Evolutionary conservation across 2,888 invertebrate species (phyloP).

Genomic region (Mesopsocus fuscifrons): DNA sequence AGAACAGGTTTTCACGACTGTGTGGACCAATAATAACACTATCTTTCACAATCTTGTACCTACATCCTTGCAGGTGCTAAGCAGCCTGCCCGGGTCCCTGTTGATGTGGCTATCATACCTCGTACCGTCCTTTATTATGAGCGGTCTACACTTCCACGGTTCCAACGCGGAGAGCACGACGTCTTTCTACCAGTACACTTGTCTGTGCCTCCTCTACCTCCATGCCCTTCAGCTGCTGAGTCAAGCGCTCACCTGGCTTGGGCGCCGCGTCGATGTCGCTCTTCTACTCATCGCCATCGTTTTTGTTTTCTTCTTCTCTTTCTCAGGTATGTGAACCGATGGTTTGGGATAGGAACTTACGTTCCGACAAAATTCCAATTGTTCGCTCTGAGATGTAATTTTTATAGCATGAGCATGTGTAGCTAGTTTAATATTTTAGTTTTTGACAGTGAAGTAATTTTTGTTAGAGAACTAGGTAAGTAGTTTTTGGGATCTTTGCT

Average conservation of each 20-base stretch:
- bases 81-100: slow-evolving; percentile 57
- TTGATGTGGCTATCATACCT: slow-evolving; percentile 69
- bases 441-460: too few relatives aligned
- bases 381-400: not conserved
- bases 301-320: not conserved
- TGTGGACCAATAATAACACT: too few relatives aligned
- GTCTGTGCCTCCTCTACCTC: slow-evolving; percentile 17
- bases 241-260: slow-evolving; percentile 16
- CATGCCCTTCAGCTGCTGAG: slow-evolving; percentile 3
- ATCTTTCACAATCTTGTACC: too few relatives aligned
- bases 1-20: too few relatives aligned
- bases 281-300: not conserved
- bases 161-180: slow-evolving; percentile 16
- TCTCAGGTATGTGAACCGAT: slow-evolving; percentile 4
- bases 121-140: slow-evolving; percentile 78
- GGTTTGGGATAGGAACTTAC: too few relatives aligned
- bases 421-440: too few relatives aligned
- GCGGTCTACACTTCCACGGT: slow-evolving; percentile 42
- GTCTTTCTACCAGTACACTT: slow-evolving; percentile 21
- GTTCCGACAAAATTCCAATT: too few relatives aligned
- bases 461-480: too few relatives aligned
- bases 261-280: slow-evolving; percentile 19
- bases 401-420: too few relatives aligned
- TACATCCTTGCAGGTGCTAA: slow-evolving; percentile 63
- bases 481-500: too few relatives aligned